Conservation (phyloP, 2,888 invertebrate genomes). For the Cremastobaeus sp. region DNA sequence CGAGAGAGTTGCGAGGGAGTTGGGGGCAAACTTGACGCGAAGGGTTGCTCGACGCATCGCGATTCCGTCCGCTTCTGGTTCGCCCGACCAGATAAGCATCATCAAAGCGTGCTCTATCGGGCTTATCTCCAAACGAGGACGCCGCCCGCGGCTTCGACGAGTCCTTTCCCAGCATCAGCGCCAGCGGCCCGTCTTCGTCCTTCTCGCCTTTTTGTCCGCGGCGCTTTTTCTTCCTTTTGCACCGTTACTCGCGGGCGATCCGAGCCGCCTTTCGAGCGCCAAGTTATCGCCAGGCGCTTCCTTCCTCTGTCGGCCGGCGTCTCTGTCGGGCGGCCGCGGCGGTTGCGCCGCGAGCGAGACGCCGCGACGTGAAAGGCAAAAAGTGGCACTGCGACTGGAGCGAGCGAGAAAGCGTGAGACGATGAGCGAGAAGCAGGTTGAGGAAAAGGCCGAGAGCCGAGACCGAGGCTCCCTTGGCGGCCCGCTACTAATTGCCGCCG, state of each 20-base stretch:
- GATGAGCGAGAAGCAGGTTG: slow-evolving; percentile 67
- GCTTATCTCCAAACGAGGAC: slow-evolving; percentile 67
- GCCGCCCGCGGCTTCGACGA: slow-evolving; percentile 72
- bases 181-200: slow-evolving; percentile 46
- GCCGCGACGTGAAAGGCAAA: slow-evolving; percentile 9
- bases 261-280: slow-evolving; percentile 63
- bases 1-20: slow-evolving; percentile 59
- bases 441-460: slow-evolving; percentile 64
- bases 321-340: too few species aligned
- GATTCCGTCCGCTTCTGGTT: slow-evolving; percentile 64
- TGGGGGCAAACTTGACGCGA: slow-evolving; percentile 56
- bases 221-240: slow-evolving; percentile 72
- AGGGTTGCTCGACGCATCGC: slow-evolving; percentile 70
- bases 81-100: slow-evolving; percentile 70
- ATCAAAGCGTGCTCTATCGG: slow-evolving; percentile 75
- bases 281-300: slow-evolving; percentile 27
- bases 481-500: slow-evolving; percentile 72
- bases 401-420: slow-evolving; percentile 61
- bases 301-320: slow-evolving; percentile 52
- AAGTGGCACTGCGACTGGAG: slow-evolving; percentile 45
- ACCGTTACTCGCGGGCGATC: slow-evolving; percentile 64
- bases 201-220: slow-evolving; percentile 65
- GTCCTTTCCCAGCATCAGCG: slow-evolving; percentile 61
- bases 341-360: slow-evolving; percentile 65
- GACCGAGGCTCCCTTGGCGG: slow-evolving; percentile 69